Base-by-base conservation (phyloP, 1,140 invertebrate species). In the Cyrtorhinus lividipennis region DNA sequence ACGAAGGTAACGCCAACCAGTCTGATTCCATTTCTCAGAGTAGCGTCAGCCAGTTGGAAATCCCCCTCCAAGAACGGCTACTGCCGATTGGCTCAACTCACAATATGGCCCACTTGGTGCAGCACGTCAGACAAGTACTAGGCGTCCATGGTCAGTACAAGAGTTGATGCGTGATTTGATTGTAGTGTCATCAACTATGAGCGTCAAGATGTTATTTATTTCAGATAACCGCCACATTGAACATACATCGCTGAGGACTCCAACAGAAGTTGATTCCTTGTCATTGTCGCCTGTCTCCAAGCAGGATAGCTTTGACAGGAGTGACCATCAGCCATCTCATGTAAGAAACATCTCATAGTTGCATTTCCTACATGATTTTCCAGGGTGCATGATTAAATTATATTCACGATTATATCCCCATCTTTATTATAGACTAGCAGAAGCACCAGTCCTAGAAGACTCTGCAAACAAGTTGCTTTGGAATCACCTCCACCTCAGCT, bases 391-490 rank as follows among this genome's bases (percentile, higher is more conserved):
- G n/a, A n/a, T n/a, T n/a, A n/a, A n/a, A n/a, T n/a, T n/a, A n/a
- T n/a, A n/a, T n/a, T n/a, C n/a, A n/a, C n/a, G n/a, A n/a, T n/a
- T n/a, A n/a, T n/a, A n/a, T n/a, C n/a, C n/a, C n/a, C n/a, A n/a
- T n/a, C n/a, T 59, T 18, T 2, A 18, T 27, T 30, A 8, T 24
- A 71, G 66, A 64, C 65, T 30, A 74, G 72, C 65, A 71, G 78
- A 2, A 77, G 76, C 18, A 75, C 73, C 56, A 85, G 83, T 25
- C 83, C 83, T 0, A 73, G 84, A 27, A 77, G 80, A 5, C 70
- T 86, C 26, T 83, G 80, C 13, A 83, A 85, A 63, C 83, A 86
- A 72, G 80, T 79, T 12, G 83, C 83, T 1, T 73, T 82, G 65
- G 83, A 83, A 66, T 83, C 83, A 0, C 81, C 80, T 1, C 80